These are phyloP conservation scores for Fratercula arctica DNA, from an alignment of 2,797 vertebrate genomes.

Conservation along the genomic window DNA sequence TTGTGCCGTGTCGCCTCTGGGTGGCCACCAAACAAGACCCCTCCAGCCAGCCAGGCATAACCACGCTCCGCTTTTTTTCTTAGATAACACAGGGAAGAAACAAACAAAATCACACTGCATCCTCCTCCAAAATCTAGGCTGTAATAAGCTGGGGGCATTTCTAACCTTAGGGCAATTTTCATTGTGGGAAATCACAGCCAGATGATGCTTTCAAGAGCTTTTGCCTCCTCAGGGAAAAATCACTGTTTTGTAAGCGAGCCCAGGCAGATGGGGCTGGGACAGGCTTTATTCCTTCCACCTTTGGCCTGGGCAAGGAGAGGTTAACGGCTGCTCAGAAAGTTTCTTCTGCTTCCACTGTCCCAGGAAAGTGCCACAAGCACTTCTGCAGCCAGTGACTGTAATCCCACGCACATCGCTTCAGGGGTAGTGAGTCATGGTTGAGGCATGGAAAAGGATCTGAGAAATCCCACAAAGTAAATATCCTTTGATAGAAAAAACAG, in stretches of 20 bases:
- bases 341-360: not conserved
- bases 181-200: not conserved
- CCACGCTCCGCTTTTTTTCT: not conserved
- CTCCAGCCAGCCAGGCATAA: not conserved
- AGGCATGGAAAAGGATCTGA: conserved; percentile 33
- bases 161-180: not conserved
- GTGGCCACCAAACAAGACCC: not conserved
- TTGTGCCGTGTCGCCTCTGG: not conserved
- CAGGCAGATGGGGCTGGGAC: not conserved
- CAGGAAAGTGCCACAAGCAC: not conserved
- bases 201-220: not conserved
- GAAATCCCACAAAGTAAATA: conserved; percentile 22
- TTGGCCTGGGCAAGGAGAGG: not conserved
- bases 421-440: not conserved
- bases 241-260: not conserved
- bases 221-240: not conserved
- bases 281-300: not conserved
- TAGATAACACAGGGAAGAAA: not conserved
- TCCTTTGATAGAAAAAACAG: not conserved
- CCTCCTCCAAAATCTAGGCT: not conserved
- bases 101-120: not conserved
- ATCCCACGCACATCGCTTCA: not conserved
- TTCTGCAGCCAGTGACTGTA: not conserved
- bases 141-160: not conserved
- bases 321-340: not conserved